Conservation (phyloP, 2,888 invertebrate species). For the Lithosia quadra region DNA sequence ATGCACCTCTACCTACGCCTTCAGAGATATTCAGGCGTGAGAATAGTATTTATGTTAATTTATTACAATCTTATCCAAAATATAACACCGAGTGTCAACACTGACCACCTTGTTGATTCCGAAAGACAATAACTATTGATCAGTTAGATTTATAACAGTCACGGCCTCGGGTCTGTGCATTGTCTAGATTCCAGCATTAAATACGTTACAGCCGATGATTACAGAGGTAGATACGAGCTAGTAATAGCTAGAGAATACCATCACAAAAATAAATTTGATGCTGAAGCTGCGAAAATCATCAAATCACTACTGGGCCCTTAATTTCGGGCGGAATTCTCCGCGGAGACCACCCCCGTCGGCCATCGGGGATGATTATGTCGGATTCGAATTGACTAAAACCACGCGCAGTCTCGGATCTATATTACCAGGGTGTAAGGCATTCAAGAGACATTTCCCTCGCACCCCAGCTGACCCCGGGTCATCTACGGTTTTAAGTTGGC, state of each 20-base stretch:
- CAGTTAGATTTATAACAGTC: constrained; percentile 43
- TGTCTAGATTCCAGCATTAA: constrained; percentile 62
- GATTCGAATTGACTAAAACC: no score
- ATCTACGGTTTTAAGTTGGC: no score
- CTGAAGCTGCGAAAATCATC: not conserved
- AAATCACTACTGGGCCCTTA: no score
- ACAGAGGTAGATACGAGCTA: constrained; percentile 27
- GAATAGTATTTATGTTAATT: constrained; percentile 29
- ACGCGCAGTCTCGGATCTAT: no score
- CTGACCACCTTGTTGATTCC: constrained; percentile 40
- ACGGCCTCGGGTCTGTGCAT: constrained; percentile 50
- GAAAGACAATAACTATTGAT: constrained; percentile 48
- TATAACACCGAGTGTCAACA: constrained; percentile 27
- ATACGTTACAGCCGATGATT: constrained; percentile 45
- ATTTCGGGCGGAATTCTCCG: no score
- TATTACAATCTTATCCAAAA: constrained; percentile 27
- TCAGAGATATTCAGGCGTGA: not conserved
- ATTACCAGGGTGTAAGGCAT: no score
- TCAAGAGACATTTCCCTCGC: no score
- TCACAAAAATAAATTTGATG: not conserved
- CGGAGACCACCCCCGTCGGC: no score
- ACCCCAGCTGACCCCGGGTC: no score
- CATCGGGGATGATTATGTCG: no score
- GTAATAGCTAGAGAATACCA: constrained; percentile 24
- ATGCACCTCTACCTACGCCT: not conserved